Evolutionary conservation across 2,888 invertebrate species (phyloP).

Genomic region (Lasioglossum oenotherae): DNA sequence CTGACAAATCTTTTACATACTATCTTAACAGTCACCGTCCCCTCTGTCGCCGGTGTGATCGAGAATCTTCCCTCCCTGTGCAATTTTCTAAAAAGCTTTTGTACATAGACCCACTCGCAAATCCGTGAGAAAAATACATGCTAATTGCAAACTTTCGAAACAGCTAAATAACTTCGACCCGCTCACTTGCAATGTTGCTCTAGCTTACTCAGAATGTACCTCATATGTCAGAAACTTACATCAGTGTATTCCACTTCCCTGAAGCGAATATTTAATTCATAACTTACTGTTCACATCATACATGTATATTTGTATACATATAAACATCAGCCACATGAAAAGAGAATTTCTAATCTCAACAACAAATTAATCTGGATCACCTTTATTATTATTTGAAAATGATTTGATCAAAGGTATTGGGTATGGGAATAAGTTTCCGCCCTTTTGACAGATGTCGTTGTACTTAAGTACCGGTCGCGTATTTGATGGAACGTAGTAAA

Average conservation of each 20-base stretch:
- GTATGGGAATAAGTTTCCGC: no score
- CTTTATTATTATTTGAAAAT: not conserved
- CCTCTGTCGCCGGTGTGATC: slow-evolving; percentile 8
- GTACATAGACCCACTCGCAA: slow-evolving; percentile 47
- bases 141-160: slow-evolving; percentile 41
- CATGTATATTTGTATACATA: no score
- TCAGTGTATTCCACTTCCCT: not conserved
- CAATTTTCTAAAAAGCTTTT: slow-evolving; percentile 64
- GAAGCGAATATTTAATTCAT: not conserved
- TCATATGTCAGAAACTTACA: not conserved
- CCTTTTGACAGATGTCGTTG: no score
- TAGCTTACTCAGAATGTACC: not conserved
- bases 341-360: not conserved
- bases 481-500: no score
- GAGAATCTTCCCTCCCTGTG: slow-evolving; percentile 34
- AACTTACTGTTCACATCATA: not conserved
- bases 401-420: not conserved
- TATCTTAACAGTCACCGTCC: slow-evolving; percentile 12
- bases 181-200: no score
- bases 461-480: no score
- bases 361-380: not conserved
- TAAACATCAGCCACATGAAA: no score
- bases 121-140: slow-evolving; percentile 28
- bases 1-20: slow-evolving; percentile 55
- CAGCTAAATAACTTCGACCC: not conserved